Evolutionary conservation across 2,888 invertebrate genomes (phyloP).

Genomic region (Oxytorus armatus): DNA sequence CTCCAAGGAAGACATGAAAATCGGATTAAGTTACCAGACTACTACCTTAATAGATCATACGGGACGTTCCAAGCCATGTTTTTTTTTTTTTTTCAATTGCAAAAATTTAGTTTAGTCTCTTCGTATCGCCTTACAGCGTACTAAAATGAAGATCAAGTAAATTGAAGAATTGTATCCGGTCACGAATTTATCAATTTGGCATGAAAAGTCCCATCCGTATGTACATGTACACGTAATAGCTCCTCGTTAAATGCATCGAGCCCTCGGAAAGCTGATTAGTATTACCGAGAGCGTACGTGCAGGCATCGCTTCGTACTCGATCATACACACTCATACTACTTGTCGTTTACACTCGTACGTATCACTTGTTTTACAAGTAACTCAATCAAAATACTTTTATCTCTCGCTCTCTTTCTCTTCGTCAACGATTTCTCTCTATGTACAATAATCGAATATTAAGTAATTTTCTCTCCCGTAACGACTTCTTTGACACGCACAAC

Average conservation of each 20-base stretch:
- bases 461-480: constrained; percentile 70
- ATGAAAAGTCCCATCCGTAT: constrained; percentile 39
- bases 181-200: constrained; percentile 35
- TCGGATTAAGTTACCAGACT: too few species aligned
- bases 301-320: constrained; percentile 56
- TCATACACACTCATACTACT: constrained; percentile 21
- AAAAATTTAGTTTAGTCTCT: too few species aligned
- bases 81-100: neutral
- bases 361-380: constrained; percentile 65
- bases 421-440: constrained; percentile 33
- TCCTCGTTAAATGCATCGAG: constrained; percentile 66
- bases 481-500: constrained; percentile 66
- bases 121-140: too few species aligned
- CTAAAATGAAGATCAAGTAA: too few species aligned
- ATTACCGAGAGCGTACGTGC: constrained; percentile 63
- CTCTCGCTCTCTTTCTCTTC: constrained; percentile 24
- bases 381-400: constrained; percentile 69
- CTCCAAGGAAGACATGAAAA: too few species aligned
- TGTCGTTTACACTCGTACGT: constrained; percentile 44
- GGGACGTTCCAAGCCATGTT: too few species aligned
- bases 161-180: neutral
- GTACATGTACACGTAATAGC: constrained; percentile 24
- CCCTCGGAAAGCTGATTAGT: constrained; percentile 61
- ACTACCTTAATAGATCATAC: too few species aligned
- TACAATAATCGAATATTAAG: constrained; percentile 71